phyloP scores from a whole-genome alignment of 2,888 invertebrate species.

The Ectobius pallidus region DNA sequence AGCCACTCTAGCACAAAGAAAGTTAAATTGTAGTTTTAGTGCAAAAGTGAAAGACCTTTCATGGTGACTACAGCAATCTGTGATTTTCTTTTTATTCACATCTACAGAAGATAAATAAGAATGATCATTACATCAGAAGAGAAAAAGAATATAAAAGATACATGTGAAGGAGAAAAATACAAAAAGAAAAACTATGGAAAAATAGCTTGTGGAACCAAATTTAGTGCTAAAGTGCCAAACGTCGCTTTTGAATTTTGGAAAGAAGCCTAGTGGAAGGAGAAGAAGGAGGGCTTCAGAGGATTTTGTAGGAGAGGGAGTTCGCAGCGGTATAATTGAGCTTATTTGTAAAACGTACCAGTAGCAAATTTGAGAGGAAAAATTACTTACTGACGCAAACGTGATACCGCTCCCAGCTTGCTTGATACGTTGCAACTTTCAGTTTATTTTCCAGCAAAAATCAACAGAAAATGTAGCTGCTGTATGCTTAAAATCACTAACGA shows the following conservation, averaged over 20 bases:
- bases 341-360: conserved; percentile 30
- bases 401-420: conserved; percentile 4
- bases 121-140: too few relatives aligned
- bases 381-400: conserved; percentile 28
- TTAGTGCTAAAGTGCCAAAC: neutral
- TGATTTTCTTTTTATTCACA: too few relatives aligned
- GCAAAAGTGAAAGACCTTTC: conserved; percentile 5
- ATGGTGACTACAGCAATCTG: too few relatives aligned
- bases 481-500: conserved; percentile 28
- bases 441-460: conserved; percentile 29
- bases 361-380: conserved; percentile 26
- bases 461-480: conserved; percentile 23
- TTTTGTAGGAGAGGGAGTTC: conserved; percentile 1
- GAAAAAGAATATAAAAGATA: too few relatives aligned
- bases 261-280: conserved; percentile 1
- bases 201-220: too few relatives aligned
- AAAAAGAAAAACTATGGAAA: too few relatives aligned
- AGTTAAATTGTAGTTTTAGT: neutral
- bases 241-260: conserved; percentile 13
- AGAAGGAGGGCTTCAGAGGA: conserved; percentile 10
- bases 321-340: conserved; percentile 20
- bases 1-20: neutral
- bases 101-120: too few relatives aligned
- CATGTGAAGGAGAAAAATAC: too few relatives aligned
- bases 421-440: conserved; percentile 25